A percentile compares a stretch with the other conserved stretches of the same genome.
phyloP scores from a whole-genome alignment of 2,113 vertebrate species.

The Anser cygnoides region DNA sequence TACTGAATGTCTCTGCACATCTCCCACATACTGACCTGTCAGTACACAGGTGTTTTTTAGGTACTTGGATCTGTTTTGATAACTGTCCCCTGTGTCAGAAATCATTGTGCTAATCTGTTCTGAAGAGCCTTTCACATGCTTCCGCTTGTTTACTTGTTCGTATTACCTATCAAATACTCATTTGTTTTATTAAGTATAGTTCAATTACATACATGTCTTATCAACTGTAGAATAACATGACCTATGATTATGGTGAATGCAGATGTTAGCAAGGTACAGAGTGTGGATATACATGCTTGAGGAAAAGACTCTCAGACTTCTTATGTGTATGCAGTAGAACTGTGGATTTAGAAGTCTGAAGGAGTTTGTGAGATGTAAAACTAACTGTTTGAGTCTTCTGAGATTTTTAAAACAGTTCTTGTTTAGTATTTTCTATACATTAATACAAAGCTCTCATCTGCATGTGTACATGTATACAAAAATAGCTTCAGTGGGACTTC shows the following conservation, averaged over 20 bases:
- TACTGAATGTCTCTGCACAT: not conserved
- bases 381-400: not conserved
- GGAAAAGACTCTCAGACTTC: not conserved
- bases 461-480: accelerated
- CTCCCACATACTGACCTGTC: not conserved
- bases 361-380: not conserved
- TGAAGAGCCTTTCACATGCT: not conserved
- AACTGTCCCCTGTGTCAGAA: not conserved
- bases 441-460: not conserved
- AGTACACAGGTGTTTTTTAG: accelerated
- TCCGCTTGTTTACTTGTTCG: not conserved
- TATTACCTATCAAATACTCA: not conserved
- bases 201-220: not conserved
- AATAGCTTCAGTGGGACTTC: not conserved
- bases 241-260: not conserved
- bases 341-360: not conserved
- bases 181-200: not conserved
- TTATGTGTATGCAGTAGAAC: not conserved
- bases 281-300: not conserved
- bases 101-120: not conserved
- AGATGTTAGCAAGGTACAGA: not conserved
- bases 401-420: not conserved
- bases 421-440: not conserved
- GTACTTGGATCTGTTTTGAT: not conserved
- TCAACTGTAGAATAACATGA: not conserved